Evolutionary conservation across 2,888 invertebrate species (phyloP).

Genomic region (Cheilosia variabilis): DNA sequence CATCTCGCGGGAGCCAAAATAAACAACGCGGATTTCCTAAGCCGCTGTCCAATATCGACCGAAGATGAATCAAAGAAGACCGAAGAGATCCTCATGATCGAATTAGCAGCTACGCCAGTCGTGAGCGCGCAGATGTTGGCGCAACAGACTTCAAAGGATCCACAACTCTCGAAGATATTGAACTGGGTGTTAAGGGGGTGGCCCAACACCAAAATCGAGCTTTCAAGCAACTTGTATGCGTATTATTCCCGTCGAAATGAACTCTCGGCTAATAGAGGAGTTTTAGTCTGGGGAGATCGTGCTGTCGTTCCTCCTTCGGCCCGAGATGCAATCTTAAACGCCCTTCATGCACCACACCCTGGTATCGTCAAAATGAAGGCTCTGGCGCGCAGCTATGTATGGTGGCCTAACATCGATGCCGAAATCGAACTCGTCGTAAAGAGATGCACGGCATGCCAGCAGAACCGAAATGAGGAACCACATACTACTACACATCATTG

Average conservation of each 20-base stretch:
- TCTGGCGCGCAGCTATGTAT: conserved; percentile 46
- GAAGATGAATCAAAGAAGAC: background rate
- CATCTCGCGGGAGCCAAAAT: conserved; percentile 25
- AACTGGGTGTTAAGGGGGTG: conserved; percentile 49
- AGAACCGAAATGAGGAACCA: conserved; percentile 14
- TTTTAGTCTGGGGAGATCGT: conserved; percentile 5
- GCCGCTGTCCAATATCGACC: conserved; percentile 30
- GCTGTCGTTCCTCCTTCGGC: background rate
- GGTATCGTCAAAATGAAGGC: conserved; percentile 52
- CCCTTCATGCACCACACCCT: conserved; percentile 36
- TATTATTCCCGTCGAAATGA: conserved; percentile 25
- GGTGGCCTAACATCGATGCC: conserved; percentile 46
- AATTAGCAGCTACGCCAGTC: conserved; percentile 3
- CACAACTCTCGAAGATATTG: conserved; percentile 33
- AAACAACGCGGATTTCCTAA: conserved; percentile 39
- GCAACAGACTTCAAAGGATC: conserved; percentile 38
- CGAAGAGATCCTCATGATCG: conserved; percentile 6
- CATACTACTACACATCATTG: conserved; percentile 15
- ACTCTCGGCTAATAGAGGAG: conserved; percentile 19
- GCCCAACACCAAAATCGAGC: conserved; percentile 21
- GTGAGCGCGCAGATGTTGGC: conserved; percentile 29
- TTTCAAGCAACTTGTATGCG: conserved; percentile 29
- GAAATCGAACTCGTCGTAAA: conserved; percentile 37
- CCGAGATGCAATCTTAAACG: conserved; percentile 22
- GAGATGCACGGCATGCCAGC: conserved; percentile 12